These are phyloP conservation scores for Tetraneura akinire DNA, from an alignment of 1,140 invertebrate genomes.

Conservation along the genomic window DNA sequence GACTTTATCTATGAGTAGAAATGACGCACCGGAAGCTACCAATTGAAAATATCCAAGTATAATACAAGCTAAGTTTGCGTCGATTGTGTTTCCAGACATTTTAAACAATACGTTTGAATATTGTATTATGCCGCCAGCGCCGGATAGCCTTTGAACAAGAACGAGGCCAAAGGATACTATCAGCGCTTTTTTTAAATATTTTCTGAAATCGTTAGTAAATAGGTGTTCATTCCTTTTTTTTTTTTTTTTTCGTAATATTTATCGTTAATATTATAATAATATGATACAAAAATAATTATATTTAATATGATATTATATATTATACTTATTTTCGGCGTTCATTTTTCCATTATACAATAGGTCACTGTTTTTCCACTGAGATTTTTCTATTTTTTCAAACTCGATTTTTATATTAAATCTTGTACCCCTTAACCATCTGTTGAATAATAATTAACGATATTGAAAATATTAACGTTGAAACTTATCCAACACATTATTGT, in stretches of 20 bases:
- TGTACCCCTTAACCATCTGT: slow-evolving; percentile 64
- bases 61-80: slow-evolving; percentile 57
- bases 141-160: slow-evolving; percentile 61
- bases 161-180: slow-evolving; percentile 60
- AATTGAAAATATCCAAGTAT: slow-evolving; percentile 57
- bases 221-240: too few species aligned
- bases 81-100: slow-evolving; percentile 57
- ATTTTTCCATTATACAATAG: background rate
- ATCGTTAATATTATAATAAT: too few species aligned
- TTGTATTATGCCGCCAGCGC: slow-evolving; percentile 66
- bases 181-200: slow-evolving; percentile 57
- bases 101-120: slow-evolving; percentile 63
- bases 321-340: background rate
- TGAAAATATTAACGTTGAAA: background rate
- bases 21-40: background rate
- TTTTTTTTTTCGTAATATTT: too few species aligned
- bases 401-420: slow-evolving; percentile 65
- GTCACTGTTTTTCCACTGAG: background rate
- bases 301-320: background rate
- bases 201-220: slow-evolving; percentile 49
- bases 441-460: background rate
- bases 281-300: background rate
- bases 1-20: slow-evolving; percentile 73
- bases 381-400: slow-evolving; percentile 62
- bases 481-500: too few species aligned